A percentile compares a stretch with the other conserved stretches of the same genome.
phyloP scores from a whole-genome alignment of 2,113 vertebrate genomes.

The Halichoeres trimaculatus region DNA sequence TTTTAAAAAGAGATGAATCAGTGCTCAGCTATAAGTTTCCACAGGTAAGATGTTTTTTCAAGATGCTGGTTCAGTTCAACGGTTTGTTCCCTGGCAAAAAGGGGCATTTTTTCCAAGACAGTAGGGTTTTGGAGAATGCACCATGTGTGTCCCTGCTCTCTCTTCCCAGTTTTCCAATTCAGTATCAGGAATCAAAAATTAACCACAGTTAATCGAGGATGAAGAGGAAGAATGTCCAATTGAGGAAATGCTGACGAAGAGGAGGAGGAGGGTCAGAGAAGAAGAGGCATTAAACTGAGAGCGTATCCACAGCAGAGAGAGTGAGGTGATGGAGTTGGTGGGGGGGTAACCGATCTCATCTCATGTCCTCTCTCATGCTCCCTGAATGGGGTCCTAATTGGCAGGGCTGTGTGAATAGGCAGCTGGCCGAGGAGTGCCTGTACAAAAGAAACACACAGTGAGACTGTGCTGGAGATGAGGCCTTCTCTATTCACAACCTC shows the following conservation, averaged over 20 bases:
- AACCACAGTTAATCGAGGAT: not conserved
- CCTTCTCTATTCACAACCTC: conserved; percentile 68
- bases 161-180: not conserved
- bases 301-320: conserved; percentile 20
- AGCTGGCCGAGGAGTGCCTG: conserved; percentile 87
- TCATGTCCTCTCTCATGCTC: conserved; percentile 64
- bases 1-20: too few species aligned
- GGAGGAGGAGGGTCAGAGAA: conserved; percentile 16
- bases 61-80: too few species aligned
- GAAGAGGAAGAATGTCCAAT: not conserved
- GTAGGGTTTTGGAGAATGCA: too few species aligned
- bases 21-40: too few species aligned
- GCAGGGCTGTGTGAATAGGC: conserved; percentile 86
- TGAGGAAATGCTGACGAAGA: conserved; percentile 12
- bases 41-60: too few species aligned
- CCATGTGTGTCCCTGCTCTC: too few species aligned
- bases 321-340: not conserved
- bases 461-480: conserved; percentile 66
- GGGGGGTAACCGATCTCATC: conserved; percentile 64
- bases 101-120: too few species aligned
- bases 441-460: conserved; percentile 74
- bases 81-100: too few species aligned
- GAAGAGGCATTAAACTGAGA: conserved; percentile 33
- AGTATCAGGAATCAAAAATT: conserved; percentile 1
- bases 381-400: conserved; percentile 95